Conservation (phyloP, 2,797 vertebrate species). For the Pseudotriccus pelzelni region DNA sequence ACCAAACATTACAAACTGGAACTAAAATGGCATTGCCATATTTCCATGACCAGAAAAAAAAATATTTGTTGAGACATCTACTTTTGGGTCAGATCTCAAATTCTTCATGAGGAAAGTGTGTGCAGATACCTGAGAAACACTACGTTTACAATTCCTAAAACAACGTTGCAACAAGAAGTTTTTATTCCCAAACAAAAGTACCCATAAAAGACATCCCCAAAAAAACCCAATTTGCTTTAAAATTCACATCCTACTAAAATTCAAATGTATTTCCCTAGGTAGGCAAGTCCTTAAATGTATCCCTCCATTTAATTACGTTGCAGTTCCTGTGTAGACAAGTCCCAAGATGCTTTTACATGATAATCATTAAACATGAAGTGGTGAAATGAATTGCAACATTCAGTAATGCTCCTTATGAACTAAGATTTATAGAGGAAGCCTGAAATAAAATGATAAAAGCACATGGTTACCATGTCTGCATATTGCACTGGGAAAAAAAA, state of each 20-base stretch:
- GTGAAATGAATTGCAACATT: conserved; percentile 33
- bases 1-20: not conserved
- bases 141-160: not conserved
- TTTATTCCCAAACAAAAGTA: not conserved
- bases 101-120: not conserved
- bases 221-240: not conserved
- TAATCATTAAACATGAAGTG: conserved; percentile 10
- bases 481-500: not conserved
- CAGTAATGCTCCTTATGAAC: not conserved
- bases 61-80: not conserved
- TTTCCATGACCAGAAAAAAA: not conserved
- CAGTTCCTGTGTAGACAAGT: conserved; percentile 15
- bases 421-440: conserved; percentile 19
- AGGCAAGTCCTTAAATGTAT: not conserved
- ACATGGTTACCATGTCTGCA: not conserved
- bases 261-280: not conserved
- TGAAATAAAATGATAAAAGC: not conserved
- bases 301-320: not conserved
- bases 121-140: not conserved
- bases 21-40: not conserved
- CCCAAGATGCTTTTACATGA: conserved; percentile 20
- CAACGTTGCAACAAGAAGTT: not conserved
- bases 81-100: not conserved
- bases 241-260: conserved; percentile 5
- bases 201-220: not conserved